Evolutionary conservation across 1,140 invertebrate genomes (phyloP).

Genomic region (Magallana gigas): DNA sequence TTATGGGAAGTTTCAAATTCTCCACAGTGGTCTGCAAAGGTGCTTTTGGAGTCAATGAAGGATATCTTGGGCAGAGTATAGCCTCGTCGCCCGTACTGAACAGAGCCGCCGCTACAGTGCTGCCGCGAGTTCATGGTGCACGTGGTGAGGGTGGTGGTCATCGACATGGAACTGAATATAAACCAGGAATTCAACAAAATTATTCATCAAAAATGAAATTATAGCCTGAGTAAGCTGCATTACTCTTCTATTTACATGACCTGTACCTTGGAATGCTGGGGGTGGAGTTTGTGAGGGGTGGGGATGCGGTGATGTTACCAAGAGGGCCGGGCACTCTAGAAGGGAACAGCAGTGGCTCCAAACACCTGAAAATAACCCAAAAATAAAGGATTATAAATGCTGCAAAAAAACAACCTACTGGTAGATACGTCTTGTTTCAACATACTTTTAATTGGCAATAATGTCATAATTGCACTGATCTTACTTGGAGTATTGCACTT

Average conservation of each 20-base stretch:
- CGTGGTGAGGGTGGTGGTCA: not conserved
- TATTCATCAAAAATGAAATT: not conserved
- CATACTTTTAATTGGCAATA: no score
- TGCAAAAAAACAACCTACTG: no score
- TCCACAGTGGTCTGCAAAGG: conserved; percentile 71
- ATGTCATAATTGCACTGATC: conserved; percentile 3
- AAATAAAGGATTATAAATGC: not conserved
- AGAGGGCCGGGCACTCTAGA: conserved; percentile 17
- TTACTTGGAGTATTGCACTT: conserved; percentile 73
- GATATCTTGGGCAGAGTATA: conserved; percentile 61
- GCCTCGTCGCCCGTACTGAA: not conserved
- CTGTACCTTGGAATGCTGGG: conserved; percentile 19
- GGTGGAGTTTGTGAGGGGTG: conserved; percentile 22
- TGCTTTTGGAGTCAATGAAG: conserved; percentile 68
- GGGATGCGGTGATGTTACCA: conserved; percentile 6
- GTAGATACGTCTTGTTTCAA: no score
- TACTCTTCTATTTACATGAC: not conserved
- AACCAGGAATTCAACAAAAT: not conserved
- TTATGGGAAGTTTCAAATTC: conserved; percentile 70
- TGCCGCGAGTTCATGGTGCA: conserved; percentile 23
- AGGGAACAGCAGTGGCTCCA: conserved; percentile 67
- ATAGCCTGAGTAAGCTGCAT: not conserved
- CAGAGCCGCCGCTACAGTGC: conserved; percentile 20
- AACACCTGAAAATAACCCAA: conserved; percentile 58
- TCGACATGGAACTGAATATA: not conserved